These are phyloP conservation scores for Uromys caudimaculatus DNA, from an alignment of 2,797 vertebrate genomes.

Conservation along the genomic window DNA sequence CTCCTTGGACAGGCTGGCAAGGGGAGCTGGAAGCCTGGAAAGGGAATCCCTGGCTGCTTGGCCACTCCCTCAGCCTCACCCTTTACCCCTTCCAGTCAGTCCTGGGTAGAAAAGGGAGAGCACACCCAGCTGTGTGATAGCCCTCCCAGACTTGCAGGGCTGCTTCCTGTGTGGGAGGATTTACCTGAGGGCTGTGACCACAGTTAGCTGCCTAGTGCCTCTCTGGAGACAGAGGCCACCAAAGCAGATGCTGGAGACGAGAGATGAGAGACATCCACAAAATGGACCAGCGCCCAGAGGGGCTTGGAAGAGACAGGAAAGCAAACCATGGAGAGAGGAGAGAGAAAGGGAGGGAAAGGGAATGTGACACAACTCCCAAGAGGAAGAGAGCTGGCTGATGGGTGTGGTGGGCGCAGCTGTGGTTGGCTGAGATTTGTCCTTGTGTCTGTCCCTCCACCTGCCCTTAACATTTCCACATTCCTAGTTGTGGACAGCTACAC, in stretches of 20 bases:
- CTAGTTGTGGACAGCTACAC: background rate
- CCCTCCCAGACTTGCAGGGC: background rate
- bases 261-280: slow-evolving; percentile 83
- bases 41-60: background rate
- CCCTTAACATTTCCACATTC: background rate
- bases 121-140: background rate
- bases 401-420: background rate
- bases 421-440: background rate
- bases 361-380: slow-evolving; percentile 59
- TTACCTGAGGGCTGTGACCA: slow-evolving; percentile 84
- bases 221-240: slow-evolving; percentile 78
- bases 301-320: slow-evolving; percentile 75
- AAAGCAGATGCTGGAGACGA: slow-evolving; percentile 76
- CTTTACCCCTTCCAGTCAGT: background rate
- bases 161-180: background rate
- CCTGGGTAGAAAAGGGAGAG: background rate
- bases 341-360: slow-evolving; percentile 60
- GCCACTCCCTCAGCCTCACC: background rate
- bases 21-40: background rate
- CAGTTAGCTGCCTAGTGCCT: slow-evolving; percentile 70
- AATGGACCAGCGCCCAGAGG: slow-evolving; percentile 78
- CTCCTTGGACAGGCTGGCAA: background rate
- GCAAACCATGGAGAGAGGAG: slow-evolving; percentile 30
- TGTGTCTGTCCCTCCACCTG: background rate
- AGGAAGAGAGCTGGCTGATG: background rate